Percentiles rank a stretch among this genome's conserved stretches.
Evolutionary conservation across 2,113 vertebrate species (phyloP).

Genomic region (Apodemus sylvaticus): DNA sequence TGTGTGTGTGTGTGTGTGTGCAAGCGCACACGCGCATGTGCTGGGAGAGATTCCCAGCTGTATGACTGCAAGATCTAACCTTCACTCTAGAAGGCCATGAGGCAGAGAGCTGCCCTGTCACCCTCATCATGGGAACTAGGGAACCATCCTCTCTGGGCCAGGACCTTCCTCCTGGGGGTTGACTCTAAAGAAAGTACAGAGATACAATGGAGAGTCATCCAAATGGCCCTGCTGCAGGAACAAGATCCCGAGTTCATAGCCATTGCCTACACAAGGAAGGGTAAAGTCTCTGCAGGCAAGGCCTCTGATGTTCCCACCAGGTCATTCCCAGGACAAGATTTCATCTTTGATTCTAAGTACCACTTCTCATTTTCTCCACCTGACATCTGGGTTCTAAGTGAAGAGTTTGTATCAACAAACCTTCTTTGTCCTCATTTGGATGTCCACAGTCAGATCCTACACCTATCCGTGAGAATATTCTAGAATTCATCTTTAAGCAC

Average conservation of each 20-base stretch:
- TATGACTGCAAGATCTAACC: background rate
- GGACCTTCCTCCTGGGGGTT: background rate
- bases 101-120: background rate
- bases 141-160: no score
- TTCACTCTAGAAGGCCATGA: background rate
- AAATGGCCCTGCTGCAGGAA: rapidly evolving
- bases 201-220: background rate
- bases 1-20: background rate
- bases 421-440: background rate
- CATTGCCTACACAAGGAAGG: background rate
- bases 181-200: background rate
- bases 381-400: background rate
- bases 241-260: background rate
- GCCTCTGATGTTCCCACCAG: background rate
- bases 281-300: background rate
- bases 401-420: background rate
- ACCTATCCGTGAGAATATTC: background rate
- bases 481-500: background rate
- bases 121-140: background rate
- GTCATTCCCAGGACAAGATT: background rate
- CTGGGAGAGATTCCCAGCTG: constrained; percentile 1
- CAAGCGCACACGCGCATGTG: background rate
- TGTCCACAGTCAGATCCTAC: background rate
- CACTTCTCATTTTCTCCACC: background rate
- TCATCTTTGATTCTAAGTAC: background rate